phyloP scores from a whole-genome alignment of 2,113 vertebrate species.

The Pantherophis guttatus region DNA sequence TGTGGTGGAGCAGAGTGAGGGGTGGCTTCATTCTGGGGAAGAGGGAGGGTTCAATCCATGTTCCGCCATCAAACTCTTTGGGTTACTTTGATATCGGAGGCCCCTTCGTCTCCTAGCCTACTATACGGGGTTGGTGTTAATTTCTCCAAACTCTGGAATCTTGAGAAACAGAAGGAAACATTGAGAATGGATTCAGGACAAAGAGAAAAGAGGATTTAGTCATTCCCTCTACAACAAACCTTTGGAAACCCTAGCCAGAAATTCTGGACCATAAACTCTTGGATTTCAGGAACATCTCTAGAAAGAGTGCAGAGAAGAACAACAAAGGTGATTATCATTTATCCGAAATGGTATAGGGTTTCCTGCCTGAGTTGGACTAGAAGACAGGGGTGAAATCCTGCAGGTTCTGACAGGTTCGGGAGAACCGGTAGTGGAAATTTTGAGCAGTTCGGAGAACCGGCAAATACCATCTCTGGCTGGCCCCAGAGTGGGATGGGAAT shows the following conservation, averaged over 20 bases:
- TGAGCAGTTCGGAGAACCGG: too few species aligned
- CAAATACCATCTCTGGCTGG: too few species aligned
- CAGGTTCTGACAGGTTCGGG: too few species aligned
- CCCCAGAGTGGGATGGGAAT: too few species aligned
- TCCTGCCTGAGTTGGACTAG: too few species aligned
- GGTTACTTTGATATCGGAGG: background rate
- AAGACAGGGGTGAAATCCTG: too few species aligned
- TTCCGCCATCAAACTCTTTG: background rate
- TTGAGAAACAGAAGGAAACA: background rate
- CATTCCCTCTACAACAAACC: background rate
- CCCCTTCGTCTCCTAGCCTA: background rate
- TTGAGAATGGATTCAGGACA: background rate
- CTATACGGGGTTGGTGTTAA: background rate
- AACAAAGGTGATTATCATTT: too few species aligned
- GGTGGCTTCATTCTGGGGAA: background rate
- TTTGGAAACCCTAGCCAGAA: background rate
- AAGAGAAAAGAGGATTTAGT: background rate
- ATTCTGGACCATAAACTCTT: background rate
- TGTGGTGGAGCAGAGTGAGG: constrained; percentile 4
- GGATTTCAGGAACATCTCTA: background rate
- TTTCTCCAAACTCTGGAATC: background rate
- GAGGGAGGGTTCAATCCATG: background rate
- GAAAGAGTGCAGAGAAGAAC: too few species aligned
- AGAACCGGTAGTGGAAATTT: too few species aligned
- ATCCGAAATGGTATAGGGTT: too few species aligned